These are phyloP conservation scores for Dendrocopos noguchii DNA, from an alignment of 2,113 vertebrate species.

Conservation along the genomic window DNA sequence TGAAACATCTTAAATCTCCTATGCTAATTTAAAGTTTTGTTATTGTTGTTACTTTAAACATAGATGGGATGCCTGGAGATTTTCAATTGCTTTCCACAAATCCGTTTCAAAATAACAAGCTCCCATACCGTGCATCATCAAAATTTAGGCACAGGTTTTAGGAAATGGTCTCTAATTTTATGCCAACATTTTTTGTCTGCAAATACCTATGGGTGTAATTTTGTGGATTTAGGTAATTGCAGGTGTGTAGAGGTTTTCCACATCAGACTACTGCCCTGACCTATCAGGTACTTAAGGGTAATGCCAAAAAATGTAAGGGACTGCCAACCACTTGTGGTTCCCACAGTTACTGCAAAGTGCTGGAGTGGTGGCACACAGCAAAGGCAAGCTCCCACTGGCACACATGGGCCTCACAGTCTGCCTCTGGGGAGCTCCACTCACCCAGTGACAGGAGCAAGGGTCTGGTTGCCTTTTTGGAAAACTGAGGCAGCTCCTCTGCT, in stretches of 20 bases:
- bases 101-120: constrained; percentile 63
- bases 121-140: constrained; percentile 28
- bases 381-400: not conserved
- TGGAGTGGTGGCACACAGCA: not conserved
- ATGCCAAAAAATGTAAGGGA: not conserved
- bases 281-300: not conserved
- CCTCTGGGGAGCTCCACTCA: rapidly evolving
- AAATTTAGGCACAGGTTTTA: constrained; percentile 52
- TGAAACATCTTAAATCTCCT: constrained; percentile 73
- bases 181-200: constrained; percentile 41
- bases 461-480: not conserved
- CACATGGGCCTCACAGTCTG: rapidly evolving
- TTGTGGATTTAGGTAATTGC: not conserved
- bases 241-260: not conserved
- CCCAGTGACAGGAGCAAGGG: rapidly evolving
- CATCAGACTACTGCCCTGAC: constrained; percentile 25
- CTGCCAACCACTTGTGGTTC: not conserved
- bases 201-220: constrained; percentile 39
- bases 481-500: not conserved
- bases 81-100: constrained; percentile 65
- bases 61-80: constrained; percentile 74
- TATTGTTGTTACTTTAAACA: constrained; percentile 74
- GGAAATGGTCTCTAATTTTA: constrained; percentile 59
- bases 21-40: constrained; percentile 75
- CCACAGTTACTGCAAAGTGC: not conserved